phyloP scores from a whole-genome alignment of 2,888 invertebrate species.

The Lepas anatifera region DNA sequence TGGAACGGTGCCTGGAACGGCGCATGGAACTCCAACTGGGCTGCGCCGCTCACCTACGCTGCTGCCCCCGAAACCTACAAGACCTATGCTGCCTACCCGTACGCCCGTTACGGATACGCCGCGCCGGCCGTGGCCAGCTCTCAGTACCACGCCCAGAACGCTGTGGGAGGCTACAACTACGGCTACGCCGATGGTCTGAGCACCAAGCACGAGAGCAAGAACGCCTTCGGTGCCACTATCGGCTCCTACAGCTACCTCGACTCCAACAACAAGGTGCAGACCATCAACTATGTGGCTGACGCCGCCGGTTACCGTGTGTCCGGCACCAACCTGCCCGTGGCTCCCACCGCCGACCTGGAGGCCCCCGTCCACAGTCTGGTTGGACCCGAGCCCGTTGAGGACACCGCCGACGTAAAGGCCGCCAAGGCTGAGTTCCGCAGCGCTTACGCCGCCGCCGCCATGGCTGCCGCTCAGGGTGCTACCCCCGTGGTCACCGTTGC shows the following conservation, averaged over 20 bases:
- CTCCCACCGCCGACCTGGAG: slow-evolving; percentile 26
- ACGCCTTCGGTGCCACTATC: slow-evolving; percentile 20
- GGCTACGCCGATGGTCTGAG: slow-evolving; percentile 52
- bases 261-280: slow-evolving; percentile 41
- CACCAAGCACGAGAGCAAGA: slow-evolving; percentile 43
- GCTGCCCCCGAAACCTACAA: too few relatives aligned
- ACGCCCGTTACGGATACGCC: not conserved
- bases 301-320: slow-evolving; percentile 47
- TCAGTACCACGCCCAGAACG: slow-evolving; percentile 3
- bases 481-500: not conserved
- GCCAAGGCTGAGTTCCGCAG: slow-evolving; percentile 22
- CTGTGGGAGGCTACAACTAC: slow-evolving; percentile 32
- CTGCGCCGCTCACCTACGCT: too few relatives aligned
- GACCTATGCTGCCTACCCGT: too few relatives aligned
- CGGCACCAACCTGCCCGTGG: slow-evolving; percentile 45
- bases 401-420: slow-evolving; percentile 36
- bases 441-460: slow-evolving; percentile 16
- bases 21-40: too few relatives aligned
- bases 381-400: slow-evolving; percentile 30
- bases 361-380: not conserved
- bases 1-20: too few relatives aligned
- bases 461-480: slow-evolving; percentile 3
- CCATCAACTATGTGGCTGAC: slow-evolving; percentile 32
- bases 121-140: not conserved
- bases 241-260: slow-evolving; percentile 25